Percentiles rank a stretch among this genome's conserved stretches.
Evolutionary conservation across 2,888 invertebrate species (phyloP).

Genomic region (Trichogramma evanescens): DNA sequence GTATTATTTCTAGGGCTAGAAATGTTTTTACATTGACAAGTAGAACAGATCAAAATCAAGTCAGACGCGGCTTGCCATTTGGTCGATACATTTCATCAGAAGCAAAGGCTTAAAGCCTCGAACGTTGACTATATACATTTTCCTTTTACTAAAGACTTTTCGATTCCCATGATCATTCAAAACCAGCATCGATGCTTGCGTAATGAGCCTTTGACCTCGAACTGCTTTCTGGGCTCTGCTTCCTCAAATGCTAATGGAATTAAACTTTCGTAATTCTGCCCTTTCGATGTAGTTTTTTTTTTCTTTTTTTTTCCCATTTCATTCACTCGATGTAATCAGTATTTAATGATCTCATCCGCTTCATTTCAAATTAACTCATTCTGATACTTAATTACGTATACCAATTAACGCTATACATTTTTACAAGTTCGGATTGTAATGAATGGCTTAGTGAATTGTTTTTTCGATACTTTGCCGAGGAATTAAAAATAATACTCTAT

Average conservation of each 20-base stretch:
- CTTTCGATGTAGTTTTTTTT: background rate
- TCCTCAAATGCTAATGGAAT: slow-evolving; percentile 10
- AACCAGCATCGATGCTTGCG: slow-evolving; percentile 9
- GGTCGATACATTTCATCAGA: slow-evolving; percentile 19
- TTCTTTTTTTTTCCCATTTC: background rate
- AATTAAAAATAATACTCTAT: too few species aligned
- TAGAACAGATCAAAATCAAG: slow-evolving; percentile 22
- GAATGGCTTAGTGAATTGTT: too few species aligned
- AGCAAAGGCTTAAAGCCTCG: background rate
- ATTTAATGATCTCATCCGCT: too few species aligned
- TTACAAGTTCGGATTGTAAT: too few species aligned
- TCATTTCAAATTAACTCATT: too few species aligned
- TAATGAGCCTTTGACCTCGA: slow-evolving; percentile 12
- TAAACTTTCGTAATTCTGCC: background rate
- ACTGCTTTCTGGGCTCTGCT: background rate
- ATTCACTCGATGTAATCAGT: too few species aligned
- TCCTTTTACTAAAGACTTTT: slow-evolving; percentile 3
- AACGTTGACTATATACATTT: background rate
- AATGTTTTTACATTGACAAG: slow-evolving; percentile 8
- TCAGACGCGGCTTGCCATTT: slow-evolving; percentile 12
- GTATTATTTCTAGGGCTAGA: too few species aligned
- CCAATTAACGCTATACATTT: too few species aligned
- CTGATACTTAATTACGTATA: too few species aligned
- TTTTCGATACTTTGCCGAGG: too few species aligned
- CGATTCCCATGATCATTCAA: slow-evolving; percentile 19